phyloP scores from a whole-genome alignment of 2,888 invertebrate species.

The Epicampocera succincta region DNA sequence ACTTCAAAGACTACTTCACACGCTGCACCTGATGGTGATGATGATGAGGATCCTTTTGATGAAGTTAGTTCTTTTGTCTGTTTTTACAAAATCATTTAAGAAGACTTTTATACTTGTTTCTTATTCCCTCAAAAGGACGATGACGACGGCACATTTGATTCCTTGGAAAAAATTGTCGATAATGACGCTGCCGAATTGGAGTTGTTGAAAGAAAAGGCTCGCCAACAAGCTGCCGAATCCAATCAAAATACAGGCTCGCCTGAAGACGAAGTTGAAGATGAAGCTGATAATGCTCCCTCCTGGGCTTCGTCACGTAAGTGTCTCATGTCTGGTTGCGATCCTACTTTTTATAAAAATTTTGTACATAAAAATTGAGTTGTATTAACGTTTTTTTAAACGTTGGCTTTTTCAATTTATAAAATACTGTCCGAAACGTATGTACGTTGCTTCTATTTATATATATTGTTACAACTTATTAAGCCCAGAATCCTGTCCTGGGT shows the following conservation, averaged over 20 bases:
- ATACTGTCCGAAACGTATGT: too few relatives aligned
- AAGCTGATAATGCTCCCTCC: slow-evolving; percentile 73
- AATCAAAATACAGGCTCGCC: slow-evolving; percentile 71
- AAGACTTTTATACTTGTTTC: background rate
- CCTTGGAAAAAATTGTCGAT: slow-evolving; percentile 80
- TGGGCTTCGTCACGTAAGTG: slow-evolving; percentile 79
- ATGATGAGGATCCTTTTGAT: slow-evolving; percentile 81
- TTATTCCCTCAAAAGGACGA: slow-evolving; percentile 72
- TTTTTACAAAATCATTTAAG: too few relatives aligned
- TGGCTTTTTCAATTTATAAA: too few relatives aligned
- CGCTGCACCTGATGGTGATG: slow-evolving; percentile 75
- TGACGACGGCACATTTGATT: slow-evolving; percentile 78
- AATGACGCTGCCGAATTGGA: slow-evolving; percentile 78
- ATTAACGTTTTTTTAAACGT: too few relatives aligned
- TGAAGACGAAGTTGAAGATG: slow-evolving; percentile 71
- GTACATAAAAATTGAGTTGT: slow-evolving; percentile 28
- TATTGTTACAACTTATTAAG: too few relatives aligned
- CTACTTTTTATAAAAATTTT: background rate
- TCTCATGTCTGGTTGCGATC: background rate
- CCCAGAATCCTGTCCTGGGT: too few relatives aligned
- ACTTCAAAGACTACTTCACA: slow-evolving; percentile 47
- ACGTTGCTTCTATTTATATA: too few relatives aligned
- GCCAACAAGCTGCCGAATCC: slow-evolving; percentile 74
- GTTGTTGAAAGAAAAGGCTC: slow-evolving; percentile 75
- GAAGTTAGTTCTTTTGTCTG: slow-evolving; percentile 79